phyloP scores from a whole-genome alignment of 2,113 vertebrate genomes.

The Lampris megalopsis region DNA sequence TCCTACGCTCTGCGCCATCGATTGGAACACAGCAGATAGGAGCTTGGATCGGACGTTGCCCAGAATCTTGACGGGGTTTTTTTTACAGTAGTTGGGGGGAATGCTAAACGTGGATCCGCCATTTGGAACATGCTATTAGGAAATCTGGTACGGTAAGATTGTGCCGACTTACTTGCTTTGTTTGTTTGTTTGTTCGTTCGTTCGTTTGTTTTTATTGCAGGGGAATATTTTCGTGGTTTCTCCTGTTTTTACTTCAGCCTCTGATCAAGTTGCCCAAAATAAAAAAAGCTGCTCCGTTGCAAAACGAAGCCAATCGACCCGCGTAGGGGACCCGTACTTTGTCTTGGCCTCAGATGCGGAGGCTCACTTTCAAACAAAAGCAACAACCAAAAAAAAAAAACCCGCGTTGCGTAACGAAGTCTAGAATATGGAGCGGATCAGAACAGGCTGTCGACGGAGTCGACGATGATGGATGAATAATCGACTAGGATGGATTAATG shows the following conservation, averaged over 20 bases:
- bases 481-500: too few species aligned
- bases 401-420: too few species aligned
- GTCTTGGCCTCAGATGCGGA: too few species aligned
- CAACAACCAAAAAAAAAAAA: too few species aligned
- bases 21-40: conserved; percentile 44
- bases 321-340: too few species aligned
- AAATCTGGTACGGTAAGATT: conserved; percentile 80
- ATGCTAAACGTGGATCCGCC: conserved; percentile 32
- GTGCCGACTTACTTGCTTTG: background rate
- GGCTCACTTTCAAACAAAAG: too few species aligned
- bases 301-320: too few species aligned
- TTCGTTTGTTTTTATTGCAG: background rate
- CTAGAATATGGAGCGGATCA: too few species aligned
- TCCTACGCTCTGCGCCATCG: conserved; percentile 59
- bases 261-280: too few species aligned
- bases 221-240: too few species aligned
- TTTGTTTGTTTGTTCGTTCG: background rate
- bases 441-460: background rate
- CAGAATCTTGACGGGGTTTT: background rate
- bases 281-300: too few species aligned
- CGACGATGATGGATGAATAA: background rate
- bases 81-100: conserved; percentile 11
- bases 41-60: conserved; percentile 40
- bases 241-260: too few species aligned
- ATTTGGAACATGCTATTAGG: conserved; percentile 67